Conservation (phyloP, 35 echinoderm and acorn worm genomes). For the Ophioderma brevispina region DNA sequence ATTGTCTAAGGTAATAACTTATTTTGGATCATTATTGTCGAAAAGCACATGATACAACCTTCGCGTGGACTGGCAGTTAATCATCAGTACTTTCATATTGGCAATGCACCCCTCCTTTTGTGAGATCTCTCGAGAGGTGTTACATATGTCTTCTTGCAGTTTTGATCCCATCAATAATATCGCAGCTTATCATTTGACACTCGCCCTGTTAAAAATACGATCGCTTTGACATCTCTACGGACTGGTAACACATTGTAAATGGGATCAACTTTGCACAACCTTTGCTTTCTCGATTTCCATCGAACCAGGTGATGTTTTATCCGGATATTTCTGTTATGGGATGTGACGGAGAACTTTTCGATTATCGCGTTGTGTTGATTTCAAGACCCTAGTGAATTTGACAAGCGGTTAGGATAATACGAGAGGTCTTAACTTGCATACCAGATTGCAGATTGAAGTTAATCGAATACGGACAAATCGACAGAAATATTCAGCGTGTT, state of each 20-base stretch:
- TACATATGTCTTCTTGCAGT: neutral
- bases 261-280: neutral
- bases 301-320: neutral
- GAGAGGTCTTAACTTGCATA: neutral
- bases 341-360: neutral
- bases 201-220: neutral
- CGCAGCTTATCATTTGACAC: neutral
- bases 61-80: too few species aligned
- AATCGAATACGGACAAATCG: neutral
- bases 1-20: too few species aligned
- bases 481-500: too few species aligned
- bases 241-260: too few species aligned
- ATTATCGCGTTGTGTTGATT: neutral
- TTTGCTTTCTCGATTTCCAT: neutral
- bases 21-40: too few species aligned
- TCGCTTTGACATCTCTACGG: neutral
- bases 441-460: neutral
- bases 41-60: too few species aligned
- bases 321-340: neutral
- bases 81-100: too few species aligned
- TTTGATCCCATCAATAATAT: constrained; percentile 3
- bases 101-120: neutral
- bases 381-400: neutral
- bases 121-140: neutral
- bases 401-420: neutral